Conservation (phyloP, 1,140 invertebrate species). For the Monomorium pharaonis region DNA sequence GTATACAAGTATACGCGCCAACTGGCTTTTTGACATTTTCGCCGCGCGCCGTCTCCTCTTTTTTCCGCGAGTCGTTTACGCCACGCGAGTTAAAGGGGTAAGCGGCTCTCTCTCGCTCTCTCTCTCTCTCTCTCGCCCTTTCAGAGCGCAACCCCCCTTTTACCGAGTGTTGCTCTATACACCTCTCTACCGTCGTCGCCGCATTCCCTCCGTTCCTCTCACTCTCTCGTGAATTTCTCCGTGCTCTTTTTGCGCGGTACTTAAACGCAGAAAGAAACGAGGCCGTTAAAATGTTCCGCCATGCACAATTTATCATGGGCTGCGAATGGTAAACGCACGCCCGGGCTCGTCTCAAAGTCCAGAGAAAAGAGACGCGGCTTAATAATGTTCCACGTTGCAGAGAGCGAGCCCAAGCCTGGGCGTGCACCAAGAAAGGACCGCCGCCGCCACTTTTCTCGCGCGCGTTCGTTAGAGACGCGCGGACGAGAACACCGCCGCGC, state of each 20-base stretch:
- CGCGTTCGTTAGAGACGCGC: constrained; percentile 34
- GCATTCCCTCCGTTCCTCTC: constrained; percentile 14
- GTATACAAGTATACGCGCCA: constrained; percentile 42
- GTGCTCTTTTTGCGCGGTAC: constrained; percentile 61
- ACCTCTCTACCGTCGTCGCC: constrained; percentile 10
- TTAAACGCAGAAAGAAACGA: constrained; percentile 76
- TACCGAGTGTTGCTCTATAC: constrained; percentile 27
- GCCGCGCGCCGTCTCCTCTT: constrained; percentile 52
- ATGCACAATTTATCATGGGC: constrained; percentile 82
- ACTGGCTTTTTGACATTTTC: constrained; percentile 70
- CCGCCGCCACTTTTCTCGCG: constrained; percentile 22
- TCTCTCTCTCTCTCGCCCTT: no score
- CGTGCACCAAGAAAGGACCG: constrained; percentile 47
- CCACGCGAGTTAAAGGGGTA: constrained; percentile 71
- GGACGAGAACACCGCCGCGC: constrained; percentile 38
- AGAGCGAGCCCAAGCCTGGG: constrained; percentile 35
- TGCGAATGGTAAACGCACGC: constrained; percentile 75
- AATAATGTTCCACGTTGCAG: constrained; percentile 71
- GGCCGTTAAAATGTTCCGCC: constrained; percentile 82
- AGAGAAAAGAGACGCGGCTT: constrained; percentile 76
- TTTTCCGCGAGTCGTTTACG: constrained; percentile 62
- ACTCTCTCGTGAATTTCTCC: constrained; percentile 39
- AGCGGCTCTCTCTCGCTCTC: constrained; percentile 44
- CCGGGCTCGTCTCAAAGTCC: constrained; percentile 75
- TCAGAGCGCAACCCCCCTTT: neutral